These are phyloP conservation scores for Nemoura dubitans DNA, from an alignment of 2,888 invertebrate species.

Conservation along the genomic window DNA sequence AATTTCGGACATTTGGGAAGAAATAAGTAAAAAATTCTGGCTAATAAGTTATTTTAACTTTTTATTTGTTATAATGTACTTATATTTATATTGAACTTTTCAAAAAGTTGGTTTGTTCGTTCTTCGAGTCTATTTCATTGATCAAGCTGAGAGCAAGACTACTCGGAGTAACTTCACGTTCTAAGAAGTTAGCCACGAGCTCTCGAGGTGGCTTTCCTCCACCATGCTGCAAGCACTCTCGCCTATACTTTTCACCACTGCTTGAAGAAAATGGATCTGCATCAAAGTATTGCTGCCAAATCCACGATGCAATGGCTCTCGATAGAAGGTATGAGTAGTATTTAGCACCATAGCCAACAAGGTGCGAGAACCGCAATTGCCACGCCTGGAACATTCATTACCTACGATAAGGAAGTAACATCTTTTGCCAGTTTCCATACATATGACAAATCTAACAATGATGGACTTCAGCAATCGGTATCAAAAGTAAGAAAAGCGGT, in stretches of 20 bases:
- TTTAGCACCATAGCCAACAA: conserved; percentile 98
- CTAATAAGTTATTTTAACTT: background rate
- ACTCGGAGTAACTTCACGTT: conserved; percentile 77
- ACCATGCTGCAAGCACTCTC: conserved; percentile 83
- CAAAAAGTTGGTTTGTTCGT: conserved; percentile 59
- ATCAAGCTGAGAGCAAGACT: conserved; percentile 83
- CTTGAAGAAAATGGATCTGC: conserved; percentile 76
- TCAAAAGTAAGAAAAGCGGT: too few relatives aligned
- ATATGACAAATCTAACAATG: too few relatives aligned
- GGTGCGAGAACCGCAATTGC: conserved; percentile 95
- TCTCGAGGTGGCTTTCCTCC: conserved; percentile 85
- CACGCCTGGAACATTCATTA: conserved; percentile 72
- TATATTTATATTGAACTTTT: background rate
- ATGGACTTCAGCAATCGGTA: too few relatives aligned
- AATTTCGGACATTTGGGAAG: too few relatives aligned
- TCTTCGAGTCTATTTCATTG: conserved; percentile 74
- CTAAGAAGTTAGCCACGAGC: conserved; percentile 81
- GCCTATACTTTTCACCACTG: conserved; percentile 82
- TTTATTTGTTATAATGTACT: background rate
- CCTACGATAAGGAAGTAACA: background rate
- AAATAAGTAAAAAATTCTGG: background rate
- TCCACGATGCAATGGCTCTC: conserved; percentile 89
- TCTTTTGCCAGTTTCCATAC: too few relatives aligned
- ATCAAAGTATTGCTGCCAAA: conserved; percentile 90
- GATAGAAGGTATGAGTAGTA: conserved; percentile 98